Evolutionary conservation across 2,797 vertebrate genomes (phyloP), one percentile per base, ranked within the genome.

Genomic region (Liparis tanakae): DNA sequence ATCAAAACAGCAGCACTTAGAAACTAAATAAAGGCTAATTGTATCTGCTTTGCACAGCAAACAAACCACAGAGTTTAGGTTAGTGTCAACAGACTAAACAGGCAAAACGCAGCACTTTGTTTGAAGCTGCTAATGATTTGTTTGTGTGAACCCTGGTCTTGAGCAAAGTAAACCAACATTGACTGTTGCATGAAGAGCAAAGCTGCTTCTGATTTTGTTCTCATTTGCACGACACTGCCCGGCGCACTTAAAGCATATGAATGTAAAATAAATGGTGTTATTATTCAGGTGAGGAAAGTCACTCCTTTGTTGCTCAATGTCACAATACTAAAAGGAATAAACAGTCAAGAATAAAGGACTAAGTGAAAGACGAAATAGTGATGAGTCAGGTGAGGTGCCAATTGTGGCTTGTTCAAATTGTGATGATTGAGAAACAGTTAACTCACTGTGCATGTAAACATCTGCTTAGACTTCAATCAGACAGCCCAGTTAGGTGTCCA

Each of bases 401-500:
- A 30, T 61, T 59, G 61, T 54, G 67, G 58, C 41, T 56, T 39
- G 43, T 66, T 75, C 51, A 51, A 37, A 41, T 53, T 4, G 30
- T 51, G 33, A 7, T 4, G 18, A 30, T 55, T 37, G n/a, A 60
- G 67, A 50, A 41, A 41, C 20, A 53, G 30, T 68, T 48, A 14
- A 46, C 17, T 37, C 33, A 10, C 51, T 55, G 57, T 43, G 54
- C 54, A 34, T 54, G 39, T 41, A 56, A 80, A 54, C 58, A 55
- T 59, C 33, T 51, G 66, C 79, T 67, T 66, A 33, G 44, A 30
- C 30, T 44, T 46, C 25, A 51, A 37, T 70, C 71, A 68, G 12
- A 48, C 55, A 48, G 20, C 67, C 41, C 46, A 20, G 60, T 1
- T n/a, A 58, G 69, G 63, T n/a, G 62, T 33, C 18, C 6, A 36